Base-by-base conservation (phyloP, 2,797 vertebrate genomes). In the Acropternis orthonyx region DNA sequence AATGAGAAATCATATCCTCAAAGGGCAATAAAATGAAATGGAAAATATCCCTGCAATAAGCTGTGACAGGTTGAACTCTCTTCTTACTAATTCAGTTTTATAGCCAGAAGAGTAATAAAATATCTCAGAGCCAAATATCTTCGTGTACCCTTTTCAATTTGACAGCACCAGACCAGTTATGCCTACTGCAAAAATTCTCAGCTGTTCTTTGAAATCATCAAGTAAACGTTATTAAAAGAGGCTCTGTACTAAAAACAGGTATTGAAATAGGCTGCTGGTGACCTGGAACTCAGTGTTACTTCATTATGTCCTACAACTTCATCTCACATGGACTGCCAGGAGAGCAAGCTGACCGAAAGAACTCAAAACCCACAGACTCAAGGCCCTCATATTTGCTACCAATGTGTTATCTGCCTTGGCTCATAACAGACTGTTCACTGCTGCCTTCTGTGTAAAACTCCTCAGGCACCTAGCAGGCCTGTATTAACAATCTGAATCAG, bases 151-250 rank as follows among this genome's bases (percentile, higher is more conserved):
- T 95, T 93, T 95, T 96, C 89, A 93, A 75, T 93, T 85, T 92
- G 65, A 94, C 89, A 92, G 91, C 88, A 93, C 49, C 93, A 96
- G 86, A 89, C 67, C 7, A 0, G 59, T 82, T 92, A 92, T 80
- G 81, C 75, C 68, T 93, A 82, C 85, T 85, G 81, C 87, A 94
- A 71, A 94, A 94, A 93, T 88, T 80, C 75, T 93, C 81, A 89
- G 63, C 91, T 95, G 72, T 80, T 93, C 94, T 56, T 92, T 44
- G 71, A 96, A 94, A 91, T 49, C 63, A 82, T 69, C 28, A 77
- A 85, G 75, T 74, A 89, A 88, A 92, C 28, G 16, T 56, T 58
- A 76, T 43, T 82, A 1, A 1, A 30, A 73, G 76, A 76, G 17
- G 34, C 63, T 92, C 51, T 51, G 3, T 36, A 36, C 39, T 85